Evolutionary conservation across 2,113 vertebrate genomes (phyloP).

Genomic region (Xiphophorus maculatus): DNA sequence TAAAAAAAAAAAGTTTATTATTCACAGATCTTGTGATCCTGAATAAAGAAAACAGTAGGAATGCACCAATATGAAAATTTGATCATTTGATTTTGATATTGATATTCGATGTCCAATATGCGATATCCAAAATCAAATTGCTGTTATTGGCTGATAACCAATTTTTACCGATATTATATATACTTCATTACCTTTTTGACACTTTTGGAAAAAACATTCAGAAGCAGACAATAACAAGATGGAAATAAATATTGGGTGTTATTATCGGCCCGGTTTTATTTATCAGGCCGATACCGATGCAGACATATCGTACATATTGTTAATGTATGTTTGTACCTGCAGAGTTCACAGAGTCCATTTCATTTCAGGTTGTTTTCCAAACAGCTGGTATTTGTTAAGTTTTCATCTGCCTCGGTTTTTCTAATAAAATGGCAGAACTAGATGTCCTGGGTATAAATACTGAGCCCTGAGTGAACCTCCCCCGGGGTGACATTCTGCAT

Average conservation of each 20-base stretch:
- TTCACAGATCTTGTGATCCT: background rate
- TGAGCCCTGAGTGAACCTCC: constrained; percentile 43
- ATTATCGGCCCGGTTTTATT: too few relatives aligned
- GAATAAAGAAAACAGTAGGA: background rate
- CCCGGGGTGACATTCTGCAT: background rate
- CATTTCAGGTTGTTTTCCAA: constrained; percentile 1
- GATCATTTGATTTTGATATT: too few relatives aligned
- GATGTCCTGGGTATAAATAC: constrained; percentile 40
- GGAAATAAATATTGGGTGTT: too few relatives aligned
- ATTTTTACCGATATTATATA: too few relatives aligned
- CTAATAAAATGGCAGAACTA: constrained; percentile 44
- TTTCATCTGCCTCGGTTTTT: constrained; percentile 38
- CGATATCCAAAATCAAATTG: too few relatives aligned
- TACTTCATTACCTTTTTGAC: too few relatives aligned
- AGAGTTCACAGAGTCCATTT: constrained; percentile 8
- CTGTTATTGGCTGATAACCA: too few relatives aligned
- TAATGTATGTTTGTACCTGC: background rate
- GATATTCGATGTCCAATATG: too few relatives aligned
- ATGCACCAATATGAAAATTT: too few relatives aligned
- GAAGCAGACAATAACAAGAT: too few relatives aligned
- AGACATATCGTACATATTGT: background rate
- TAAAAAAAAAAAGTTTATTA: background rate
- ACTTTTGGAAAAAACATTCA: too few relatives aligned
- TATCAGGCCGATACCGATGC: too few relatives aligned
- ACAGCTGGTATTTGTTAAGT: constrained; percentile 31